phyloP scores from a whole-genome alignment of 2,113 vertebrate genomes.

The Symphodus melops region DNA sequence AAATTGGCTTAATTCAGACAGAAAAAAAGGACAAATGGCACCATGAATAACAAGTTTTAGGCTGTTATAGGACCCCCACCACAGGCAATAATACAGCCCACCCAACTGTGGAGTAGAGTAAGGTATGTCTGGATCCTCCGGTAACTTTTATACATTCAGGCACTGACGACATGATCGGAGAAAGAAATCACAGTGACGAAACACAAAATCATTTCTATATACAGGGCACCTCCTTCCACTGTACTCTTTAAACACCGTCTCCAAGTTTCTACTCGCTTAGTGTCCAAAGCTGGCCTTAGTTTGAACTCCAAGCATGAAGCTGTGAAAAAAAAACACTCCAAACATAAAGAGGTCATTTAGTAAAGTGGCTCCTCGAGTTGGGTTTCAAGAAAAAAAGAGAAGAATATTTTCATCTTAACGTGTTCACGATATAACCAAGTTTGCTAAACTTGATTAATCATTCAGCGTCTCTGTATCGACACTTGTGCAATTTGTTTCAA shows the following conservation, averaged over 20 bases:
- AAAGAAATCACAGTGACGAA: slow-evolving; percentile 33
- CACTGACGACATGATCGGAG: slow-evolving; percentile 47
- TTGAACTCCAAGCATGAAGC: slow-evolving; percentile 16
- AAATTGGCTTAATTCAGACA: slow-evolving; percentile 1
- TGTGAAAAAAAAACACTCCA: slow-evolving; percentile 24
- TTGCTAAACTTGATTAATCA: slow-evolving; percentile 22
- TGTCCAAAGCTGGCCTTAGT: background rate
- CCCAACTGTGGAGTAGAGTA: background rate
- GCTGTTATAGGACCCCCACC: background rate
- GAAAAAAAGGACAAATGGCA: slow-evolving; percentile 28
- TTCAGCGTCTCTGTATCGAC: background rate
- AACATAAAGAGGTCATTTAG: slow-evolving; percentile 22
- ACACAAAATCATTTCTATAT: slow-evolving; percentile 27
- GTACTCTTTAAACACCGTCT: background rate
- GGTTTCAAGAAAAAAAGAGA: slow-evolving; percentile 17
- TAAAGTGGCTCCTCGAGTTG: slow-evolving; percentile 17
- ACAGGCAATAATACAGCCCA: background rate
- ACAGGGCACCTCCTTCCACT: slow-evolving; percentile 20
- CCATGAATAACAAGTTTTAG: slow-evolving; percentile 16
- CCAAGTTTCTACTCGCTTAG: too few species aligned
- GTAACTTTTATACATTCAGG: slow-evolving; percentile 9
- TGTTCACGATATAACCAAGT: slow-evolving; percentile 27
- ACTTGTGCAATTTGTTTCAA: slow-evolving; percentile 25
- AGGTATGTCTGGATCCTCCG: background rate
- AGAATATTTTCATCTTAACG: slow-evolving; percentile 20